Conservation (phyloP, 1,140 invertebrate species). For the Antheraea mylitta region DNA sequence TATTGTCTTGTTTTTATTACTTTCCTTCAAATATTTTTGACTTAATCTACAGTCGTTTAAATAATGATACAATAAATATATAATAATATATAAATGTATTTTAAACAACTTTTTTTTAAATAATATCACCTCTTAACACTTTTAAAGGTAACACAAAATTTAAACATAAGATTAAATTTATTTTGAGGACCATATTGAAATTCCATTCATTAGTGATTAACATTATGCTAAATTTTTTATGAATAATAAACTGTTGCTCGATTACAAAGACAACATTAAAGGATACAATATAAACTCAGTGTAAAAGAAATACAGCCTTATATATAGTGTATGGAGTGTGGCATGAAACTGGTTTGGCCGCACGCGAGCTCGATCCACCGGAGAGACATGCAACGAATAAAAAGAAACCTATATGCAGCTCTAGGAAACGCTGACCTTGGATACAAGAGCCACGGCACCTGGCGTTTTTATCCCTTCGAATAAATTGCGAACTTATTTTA, state of each 20-base stretch:
- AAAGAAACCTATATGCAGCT: conserved; percentile 76
- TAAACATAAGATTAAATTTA: too few species aligned
- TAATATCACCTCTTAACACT: too few species aligned
- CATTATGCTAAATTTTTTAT: not conserved
- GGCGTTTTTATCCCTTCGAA: conserved; percentile 74
- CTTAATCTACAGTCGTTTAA: conserved; percentile 4
- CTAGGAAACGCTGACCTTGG: conserved; percentile 76
- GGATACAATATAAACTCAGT: conserved; percentile 41
- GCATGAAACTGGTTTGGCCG: conserved; percentile 70
- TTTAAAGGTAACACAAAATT: too few species aligned
- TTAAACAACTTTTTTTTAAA: too few species aligned
- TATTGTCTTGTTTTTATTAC: conserved; percentile 66
- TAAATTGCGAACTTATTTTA: conserved; percentile 64
- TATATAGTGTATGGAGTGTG: conserved; percentile 50
- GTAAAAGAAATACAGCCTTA: conserved; percentile 60
- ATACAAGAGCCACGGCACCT: conserved; percentile 71
- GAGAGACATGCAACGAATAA: conserved; percentile 74
- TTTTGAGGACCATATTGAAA: too few species aligned
- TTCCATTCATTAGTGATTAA: not conserved
- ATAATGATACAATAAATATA: not conserved
- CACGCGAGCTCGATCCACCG: conserved; percentile 65
- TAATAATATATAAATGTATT: too few species aligned
- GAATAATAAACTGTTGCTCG: conserved; percentile 18
- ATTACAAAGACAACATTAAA: conserved; percentile 36
- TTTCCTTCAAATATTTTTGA: conserved; percentile 46